A percentile compares a stretch with the other conserved stretches of the same genome.
phyloP scores from a whole-genome alignment of 2,113 vertebrate species.

The Anas platyrhynchos region DNA sequence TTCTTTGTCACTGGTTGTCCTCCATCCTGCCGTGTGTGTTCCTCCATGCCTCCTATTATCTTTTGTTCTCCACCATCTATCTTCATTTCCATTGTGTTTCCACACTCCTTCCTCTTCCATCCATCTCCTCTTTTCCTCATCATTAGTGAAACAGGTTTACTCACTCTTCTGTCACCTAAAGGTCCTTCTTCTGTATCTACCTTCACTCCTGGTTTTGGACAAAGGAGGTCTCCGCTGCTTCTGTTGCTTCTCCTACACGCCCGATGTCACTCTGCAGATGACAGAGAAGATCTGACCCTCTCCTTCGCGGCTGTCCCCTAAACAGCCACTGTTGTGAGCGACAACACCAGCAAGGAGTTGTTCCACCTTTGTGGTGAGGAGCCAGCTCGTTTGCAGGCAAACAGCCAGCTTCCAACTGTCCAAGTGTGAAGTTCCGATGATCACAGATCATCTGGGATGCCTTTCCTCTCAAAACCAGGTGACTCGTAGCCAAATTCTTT shows the following conservation, averaged over 20 bases:
- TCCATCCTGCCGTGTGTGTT: constrained; percentile 1
- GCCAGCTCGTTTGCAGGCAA: background rate
- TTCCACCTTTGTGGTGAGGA: background rate
- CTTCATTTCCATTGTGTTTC: background rate
- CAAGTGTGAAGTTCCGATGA: constrained; percentile 62
- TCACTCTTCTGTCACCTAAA: background rate
- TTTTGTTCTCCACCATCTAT: background rate
- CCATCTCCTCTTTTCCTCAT: background rate
- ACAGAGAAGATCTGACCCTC: background rate
- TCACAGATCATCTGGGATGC: constrained; percentile 61
- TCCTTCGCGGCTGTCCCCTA: background rate
- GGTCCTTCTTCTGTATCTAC: background rate
- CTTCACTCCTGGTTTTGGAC: background rate
- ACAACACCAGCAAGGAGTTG: background rate
- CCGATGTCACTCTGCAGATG: background rate
- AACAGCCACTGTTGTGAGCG: background rate
- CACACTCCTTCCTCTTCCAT: background rate
- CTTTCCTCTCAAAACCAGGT: constrained; percentile 57
- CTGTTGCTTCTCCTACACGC: background rate
- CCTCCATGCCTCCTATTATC: background rate
- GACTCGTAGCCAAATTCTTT: constrained; percentile 36
- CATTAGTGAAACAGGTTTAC: background rate
- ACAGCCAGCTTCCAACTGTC: constrained; percentile 51
- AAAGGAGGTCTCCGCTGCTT: background rate
- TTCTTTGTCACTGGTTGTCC: background rate